Base-by-base conservation (phyloP, 2,797 vertebrate species). In the Apogon hyalosoma region DNA sequence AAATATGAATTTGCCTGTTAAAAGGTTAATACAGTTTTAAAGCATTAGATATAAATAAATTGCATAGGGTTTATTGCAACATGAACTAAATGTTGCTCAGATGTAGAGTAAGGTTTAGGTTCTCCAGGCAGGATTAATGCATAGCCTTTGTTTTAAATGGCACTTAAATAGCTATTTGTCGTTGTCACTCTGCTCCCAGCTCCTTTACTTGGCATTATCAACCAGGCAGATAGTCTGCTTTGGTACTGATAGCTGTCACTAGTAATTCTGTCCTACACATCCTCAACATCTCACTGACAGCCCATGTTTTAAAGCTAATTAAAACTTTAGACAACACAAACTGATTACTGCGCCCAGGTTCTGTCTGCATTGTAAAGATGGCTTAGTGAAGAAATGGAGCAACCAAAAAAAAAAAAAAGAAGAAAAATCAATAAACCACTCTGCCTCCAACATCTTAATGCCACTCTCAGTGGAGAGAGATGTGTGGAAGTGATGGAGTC, bases 371-470 rank as follows among this genome's bases (percentile, higher is more conserved):
- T 57, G 58, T 73, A 62, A 80, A 74, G 65, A 77, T 73, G 75
- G 75, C 50, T 63, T 9, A 18, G 76, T 40, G 62, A 81, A 83
- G 76, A 80, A 89, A 88, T 86, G 78, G 80, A 90, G 71, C 47
- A 77, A 73, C 54, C 24, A 57, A 51, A 49, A 38, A 50, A 47
- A 47, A 53, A 79, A 39, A 16, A 41, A 21, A 21, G 38, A 12
- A 51, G n/a, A 49, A 52, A 46, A 92, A 95, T 95, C 94, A 78
- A 94, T 94, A 92, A 83, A 84, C 77, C 81, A 75, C 88, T 90
- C 88, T 90, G 83, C 84, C 83, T 90, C 85, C 77, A 76, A 92
- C 90, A 89, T 93, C 92, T 92, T 93, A 92, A 93, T 92, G 89
- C 87, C 86, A 84, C 84, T 82, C 76, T 82, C 83, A 50, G 75